Conservation (phyloP, 2,113 vertebrate genomes). For the Myxocyprinus asiaticus region DNA sequence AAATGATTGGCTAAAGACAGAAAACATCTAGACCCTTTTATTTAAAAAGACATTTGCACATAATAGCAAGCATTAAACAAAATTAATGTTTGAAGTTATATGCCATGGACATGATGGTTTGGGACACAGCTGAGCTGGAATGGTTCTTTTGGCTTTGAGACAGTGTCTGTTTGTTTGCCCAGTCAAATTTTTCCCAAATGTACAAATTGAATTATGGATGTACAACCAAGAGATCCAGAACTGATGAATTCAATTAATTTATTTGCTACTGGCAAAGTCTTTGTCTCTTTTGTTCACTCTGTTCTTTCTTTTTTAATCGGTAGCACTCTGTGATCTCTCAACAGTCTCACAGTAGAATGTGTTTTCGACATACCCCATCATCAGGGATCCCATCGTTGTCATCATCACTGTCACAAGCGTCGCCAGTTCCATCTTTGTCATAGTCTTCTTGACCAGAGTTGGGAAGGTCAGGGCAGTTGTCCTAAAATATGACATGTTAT, state of each 20-base stretch:
- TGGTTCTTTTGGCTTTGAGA: too few relatives aligned
- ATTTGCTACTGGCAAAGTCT: constrained; percentile 58
- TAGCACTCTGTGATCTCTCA: not conserved
- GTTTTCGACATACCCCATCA: constrained; percentile 83
- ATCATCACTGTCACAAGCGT: constrained; percentile 94
- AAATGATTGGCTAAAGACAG: too few relatives aligned
- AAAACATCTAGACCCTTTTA: not conserved
- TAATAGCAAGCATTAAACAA: too few relatives aligned
- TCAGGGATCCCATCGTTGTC: constrained; percentile 95
- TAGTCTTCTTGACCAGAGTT: constrained; percentile 99
- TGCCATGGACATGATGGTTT: constrained; percentile 8
- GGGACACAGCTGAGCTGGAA: not conserved
- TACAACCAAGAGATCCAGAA: constrained; percentile 53
- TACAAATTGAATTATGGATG: constrained; percentile 62
- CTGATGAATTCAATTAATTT: constrained; percentile 54
- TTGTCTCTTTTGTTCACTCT: constrained; percentile 22
- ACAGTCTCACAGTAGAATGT: constrained; percentile 53
- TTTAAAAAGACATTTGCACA: too few relatives aligned
- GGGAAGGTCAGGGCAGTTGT: constrained; percentile 95
- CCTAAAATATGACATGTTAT: constrained; percentile 73
- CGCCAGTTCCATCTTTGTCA: constrained; percentile 93
- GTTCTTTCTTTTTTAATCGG: not conserved
- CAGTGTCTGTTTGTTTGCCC: constrained; percentile 59
- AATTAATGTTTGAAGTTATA: constrained; percentile 1
- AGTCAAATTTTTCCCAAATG: constrained; percentile 61